phyloP scores from a whole-genome alignment of 2,797 vertebrate species.

The Gila robusta region DNA sequence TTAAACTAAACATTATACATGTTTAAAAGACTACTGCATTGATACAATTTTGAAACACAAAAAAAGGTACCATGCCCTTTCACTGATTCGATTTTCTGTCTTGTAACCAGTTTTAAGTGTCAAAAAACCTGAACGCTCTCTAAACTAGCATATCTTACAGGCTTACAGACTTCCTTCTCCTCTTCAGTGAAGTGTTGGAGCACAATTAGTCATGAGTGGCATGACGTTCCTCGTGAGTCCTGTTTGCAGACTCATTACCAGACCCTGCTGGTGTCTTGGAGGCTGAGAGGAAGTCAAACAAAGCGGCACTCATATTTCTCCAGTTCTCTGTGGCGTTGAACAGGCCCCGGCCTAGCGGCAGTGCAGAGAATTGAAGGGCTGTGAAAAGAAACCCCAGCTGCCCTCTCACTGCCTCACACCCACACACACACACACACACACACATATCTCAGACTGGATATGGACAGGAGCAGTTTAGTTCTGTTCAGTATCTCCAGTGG shows the following conservation, averaged over 20 bases:
- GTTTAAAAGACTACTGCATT: neutral
- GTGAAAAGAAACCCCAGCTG: slow-evolving; percentile 67
- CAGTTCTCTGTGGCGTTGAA: slow-evolving; percentile 73
- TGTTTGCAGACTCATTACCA: slow-evolving; percentile 84
- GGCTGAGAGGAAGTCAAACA: slow-evolving; percentile 85
- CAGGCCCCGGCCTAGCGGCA: slow-evolving; percentile 72
- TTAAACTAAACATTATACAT: slow-evolving; percentile 37
- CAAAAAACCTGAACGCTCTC: slow-evolving; percentile 10
- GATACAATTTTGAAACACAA: neutral
- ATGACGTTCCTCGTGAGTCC: slow-evolving; percentile 70
- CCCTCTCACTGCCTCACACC: slow-evolving; percentile 19
- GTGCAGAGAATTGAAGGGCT: slow-evolving; percentile 77
- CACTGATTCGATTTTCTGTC: slow-evolving; percentile 19
- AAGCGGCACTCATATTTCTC: slow-evolving; percentile 76
- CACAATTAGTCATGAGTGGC: slow-evolving; percentile 74
- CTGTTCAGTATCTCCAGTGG: neutral
- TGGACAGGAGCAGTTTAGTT: slow-evolving; percentile 19
- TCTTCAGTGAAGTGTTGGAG: slow-evolving; percentile 59
- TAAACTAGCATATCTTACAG: slow-evolving; percentile 46
- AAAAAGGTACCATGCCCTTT: neutral
- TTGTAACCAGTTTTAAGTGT: slow-evolving; percentile 23
- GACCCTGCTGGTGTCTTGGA: slow-evolving; percentile 79
- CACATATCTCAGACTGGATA: slow-evolving; percentile 21
- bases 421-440: neutral
- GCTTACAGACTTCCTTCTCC: slow-evolving; percentile 54